These are phyloP conservation scores for Spodoptera picta DNA, from an alignment of 2,888 invertebrate genomes.

Conservation along the genomic window DNA sequence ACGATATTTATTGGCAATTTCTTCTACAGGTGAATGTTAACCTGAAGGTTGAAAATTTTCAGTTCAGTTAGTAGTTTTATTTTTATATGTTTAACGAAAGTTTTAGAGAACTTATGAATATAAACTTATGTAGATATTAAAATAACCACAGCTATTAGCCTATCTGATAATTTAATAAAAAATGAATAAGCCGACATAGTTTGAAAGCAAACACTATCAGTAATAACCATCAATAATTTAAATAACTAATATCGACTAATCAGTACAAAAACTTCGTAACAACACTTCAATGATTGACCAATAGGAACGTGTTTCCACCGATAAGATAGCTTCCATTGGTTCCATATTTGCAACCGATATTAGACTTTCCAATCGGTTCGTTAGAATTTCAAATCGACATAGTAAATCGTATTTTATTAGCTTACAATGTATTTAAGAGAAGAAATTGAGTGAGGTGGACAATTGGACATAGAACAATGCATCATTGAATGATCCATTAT, in stretches of 20 bases:
- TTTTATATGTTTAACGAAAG: too few relatives aligned
- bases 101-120: too few relatives aligned
- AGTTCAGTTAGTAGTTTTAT: too few relatives aligned
- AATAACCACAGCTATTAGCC: too few relatives aligned
- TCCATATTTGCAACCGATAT: slow-evolving; percentile 43
- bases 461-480: slow-evolving; percentile 63
- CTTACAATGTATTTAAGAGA: slow-evolving; percentile 44
- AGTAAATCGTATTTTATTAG: slow-evolving; percentile 59
- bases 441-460: slow-evolving; percentile 52
- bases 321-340: slow-evolving; percentile 38
- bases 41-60: too few relatives aligned
- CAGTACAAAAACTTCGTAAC: slow-evolving; percentile 5
- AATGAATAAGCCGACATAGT: background rate
- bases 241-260: slow-evolving; percentile 23
- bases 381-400: slow-evolving; percentile 58
- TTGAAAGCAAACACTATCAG: background rate
- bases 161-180: too few relatives aligned
- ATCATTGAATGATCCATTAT: slow-evolving; percentile 66
- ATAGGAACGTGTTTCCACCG: slow-evolving; percentile 31
- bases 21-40: too few relatives aligned
- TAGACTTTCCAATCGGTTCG: slow-evolving; percentile 41
- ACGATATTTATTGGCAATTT: too few relatives aligned
- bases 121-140: too few relatives aligned
- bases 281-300: slow-evolving; percentile 31
- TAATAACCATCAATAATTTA: background rate